Evolutionary conservation across 2,797 vertebrate genomes (phyloP).

Genomic region (Staurois parvus): DNA sequence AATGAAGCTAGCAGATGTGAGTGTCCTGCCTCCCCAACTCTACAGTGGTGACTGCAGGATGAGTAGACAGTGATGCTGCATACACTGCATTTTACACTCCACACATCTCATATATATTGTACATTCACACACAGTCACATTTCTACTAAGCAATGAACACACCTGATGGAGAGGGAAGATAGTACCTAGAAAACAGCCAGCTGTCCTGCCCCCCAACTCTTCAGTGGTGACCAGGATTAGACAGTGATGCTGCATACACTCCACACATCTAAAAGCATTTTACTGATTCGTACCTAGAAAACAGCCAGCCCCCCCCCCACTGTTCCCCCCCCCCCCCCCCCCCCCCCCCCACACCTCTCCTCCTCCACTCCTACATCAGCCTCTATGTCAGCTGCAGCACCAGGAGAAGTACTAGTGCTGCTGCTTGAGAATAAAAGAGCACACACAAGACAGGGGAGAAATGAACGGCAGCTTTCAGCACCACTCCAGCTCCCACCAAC

Average conservation of each 20-base stretch:
- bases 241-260: neutral
- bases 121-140: no score
- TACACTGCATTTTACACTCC: no score
- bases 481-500: slow-evolving; percentile 18
- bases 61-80: no score
- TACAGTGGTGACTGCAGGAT: no score
- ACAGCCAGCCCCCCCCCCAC: no score
- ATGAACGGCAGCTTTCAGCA: slow-evolving; percentile 45
- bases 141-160: no score
- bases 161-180: slow-evolving; percentile 3
- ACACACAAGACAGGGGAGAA: slow-evolving; percentile 49
- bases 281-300: no score
- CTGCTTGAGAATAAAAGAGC: slow-evolving; percentile 44
- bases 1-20: no score
- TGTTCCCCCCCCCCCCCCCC: slow-evolving; percentile 33
- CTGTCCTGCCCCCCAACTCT: slow-evolving; percentile 39
- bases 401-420: slow-evolving; percentile 48
- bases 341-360: neutral
- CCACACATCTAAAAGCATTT: no score
- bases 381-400: slow-evolving; percentile 59
- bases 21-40: no score
- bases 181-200: slow-evolving; percentile 27
- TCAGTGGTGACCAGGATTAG: slow-evolving; percentile 14
- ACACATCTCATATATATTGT: no score
- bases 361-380: slow-evolving; percentile 61